Conservation (phyloP, 2,888 invertebrate species). For the Cephus nigrinus region DNA sequence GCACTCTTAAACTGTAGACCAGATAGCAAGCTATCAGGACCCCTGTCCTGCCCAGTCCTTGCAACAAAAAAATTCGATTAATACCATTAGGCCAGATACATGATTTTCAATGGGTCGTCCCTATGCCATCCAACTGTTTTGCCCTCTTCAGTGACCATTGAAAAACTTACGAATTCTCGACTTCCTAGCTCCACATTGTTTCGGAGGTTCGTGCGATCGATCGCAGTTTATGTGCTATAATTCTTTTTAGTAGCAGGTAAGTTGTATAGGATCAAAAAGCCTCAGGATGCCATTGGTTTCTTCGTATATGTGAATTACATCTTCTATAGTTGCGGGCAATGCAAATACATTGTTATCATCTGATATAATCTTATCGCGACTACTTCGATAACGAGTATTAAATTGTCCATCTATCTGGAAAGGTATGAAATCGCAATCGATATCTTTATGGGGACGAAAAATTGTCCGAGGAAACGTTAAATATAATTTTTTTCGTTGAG, state of each 20-base stretch:
- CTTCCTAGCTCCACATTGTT: neutral
- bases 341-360: neutral
- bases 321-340: neutral
- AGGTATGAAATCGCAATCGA: too few relatives aligned
- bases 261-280: neutral
- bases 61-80: conserved; percentile 24
- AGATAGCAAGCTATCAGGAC: conserved; percentile 89
- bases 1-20: conserved; percentile 80
- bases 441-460: too few relatives aligned
- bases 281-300: neutral
- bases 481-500: neutral
- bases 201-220: neutral
- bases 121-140: neutral
- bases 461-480: too few relatives aligned
- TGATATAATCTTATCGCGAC: neutral
- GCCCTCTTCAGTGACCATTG: too few relatives aligned
- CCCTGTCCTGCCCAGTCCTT: conserved; percentile 86
- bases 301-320: neutral
- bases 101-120: neutral
- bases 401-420: too few relatives aligned
- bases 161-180: too few relatives aligned
- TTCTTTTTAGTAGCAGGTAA: neutral
- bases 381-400: neutral
- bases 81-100: neutral
- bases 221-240: neutral